phyloP scores from a whole-genome alignment of 2,113 vertebrate genomes.

The Balaeniceps rex region DNA sequence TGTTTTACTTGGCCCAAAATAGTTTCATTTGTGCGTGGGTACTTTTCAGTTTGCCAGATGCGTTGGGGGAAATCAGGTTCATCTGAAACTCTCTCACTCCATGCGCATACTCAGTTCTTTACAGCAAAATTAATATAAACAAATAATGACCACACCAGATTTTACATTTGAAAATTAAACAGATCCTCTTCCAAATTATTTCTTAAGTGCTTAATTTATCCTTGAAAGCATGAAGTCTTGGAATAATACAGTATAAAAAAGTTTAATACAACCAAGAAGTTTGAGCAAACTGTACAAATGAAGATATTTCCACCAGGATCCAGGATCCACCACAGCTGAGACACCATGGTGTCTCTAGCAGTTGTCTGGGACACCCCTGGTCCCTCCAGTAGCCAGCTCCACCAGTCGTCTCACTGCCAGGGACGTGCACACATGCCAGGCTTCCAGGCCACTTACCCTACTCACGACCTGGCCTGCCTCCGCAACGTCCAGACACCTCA shows the following conservation, averaged over 20 bases:
- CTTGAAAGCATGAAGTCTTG: not conserved
- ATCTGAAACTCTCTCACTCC: not conserved
- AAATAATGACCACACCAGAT: not conserved
- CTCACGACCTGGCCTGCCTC: too few relatives aligned
- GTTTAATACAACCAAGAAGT: not conserved
- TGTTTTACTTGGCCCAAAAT: not conserved
- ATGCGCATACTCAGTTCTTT: not conserved
- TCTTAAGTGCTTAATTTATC: not conserved
- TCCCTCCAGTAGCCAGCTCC: not conserved
- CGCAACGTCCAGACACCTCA: not conserved
- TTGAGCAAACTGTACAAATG: not conserved
- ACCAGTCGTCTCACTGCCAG: not conserved
- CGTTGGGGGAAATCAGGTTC: not conserved
- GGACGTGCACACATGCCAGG: not conserved
- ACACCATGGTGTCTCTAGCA: not conserved
- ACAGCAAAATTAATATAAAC: not conserved
- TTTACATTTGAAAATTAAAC: not conserved
- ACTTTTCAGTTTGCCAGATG: not conserved
- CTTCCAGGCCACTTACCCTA: not conserved
- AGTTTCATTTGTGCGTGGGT: not conserved
- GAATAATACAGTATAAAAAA: not conserved
- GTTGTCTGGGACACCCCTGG: not conserved
- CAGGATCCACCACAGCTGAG: not conserved
- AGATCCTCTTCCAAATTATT: not conserved
- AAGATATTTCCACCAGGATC: not conserved